Base-by-base conservation (phyloP, 2,113 vertebrate genomes). In the Caretta caretta region DNA sequence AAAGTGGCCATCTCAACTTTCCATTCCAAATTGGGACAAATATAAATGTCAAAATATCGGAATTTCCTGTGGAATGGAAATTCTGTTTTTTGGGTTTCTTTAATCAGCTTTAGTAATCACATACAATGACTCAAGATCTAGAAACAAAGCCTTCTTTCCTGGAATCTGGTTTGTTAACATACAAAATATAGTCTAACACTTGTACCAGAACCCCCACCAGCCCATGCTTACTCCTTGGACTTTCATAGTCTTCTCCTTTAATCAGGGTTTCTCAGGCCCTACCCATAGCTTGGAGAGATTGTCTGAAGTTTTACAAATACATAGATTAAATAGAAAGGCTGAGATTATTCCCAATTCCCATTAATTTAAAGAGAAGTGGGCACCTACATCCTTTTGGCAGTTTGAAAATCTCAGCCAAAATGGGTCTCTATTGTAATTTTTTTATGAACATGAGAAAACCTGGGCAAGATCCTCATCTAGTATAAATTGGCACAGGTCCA, bases 381-480 rank as follows among this genome's bases (percentile, higher is more conserved):
- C 19, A 79, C 83, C 65, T 79, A 88, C 81, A 96, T 96, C 65
- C 10, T 95, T 96, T 92, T 65, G 57, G 91, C 95, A 59, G 94
- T 97, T 94, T 54, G 89, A 85, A 87, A 81, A 95, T 96, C 95
- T 97, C 94, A 97, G 88, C 75, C 90, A 62, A 92, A 96, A 75
- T 94, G 96, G 48, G 84, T 97, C 96, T 95, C 92, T 95, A 92
- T 90, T 96, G 96, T 95, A 56, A 93, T 13, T 72, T 38, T 84
- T 94, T 97, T 97, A 97, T 97, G 96, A 94, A 93, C 95, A 93
- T 97, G 96, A 93, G 96, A 97, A 97, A 95, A 93, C 92, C 94
- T 95, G 92, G 95, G 95, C 94, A 95, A 90, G 83, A 92, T 97
- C 92, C 84, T 95, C 83, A 87, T 86, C 95, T 97, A 83, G 25